Evolutionary conservation across 53 echinoderm and acorn worm genomes (phyloP), one percentile per base, ranked within the genome.

Genomic region (Luidia sarsii): DNA sequence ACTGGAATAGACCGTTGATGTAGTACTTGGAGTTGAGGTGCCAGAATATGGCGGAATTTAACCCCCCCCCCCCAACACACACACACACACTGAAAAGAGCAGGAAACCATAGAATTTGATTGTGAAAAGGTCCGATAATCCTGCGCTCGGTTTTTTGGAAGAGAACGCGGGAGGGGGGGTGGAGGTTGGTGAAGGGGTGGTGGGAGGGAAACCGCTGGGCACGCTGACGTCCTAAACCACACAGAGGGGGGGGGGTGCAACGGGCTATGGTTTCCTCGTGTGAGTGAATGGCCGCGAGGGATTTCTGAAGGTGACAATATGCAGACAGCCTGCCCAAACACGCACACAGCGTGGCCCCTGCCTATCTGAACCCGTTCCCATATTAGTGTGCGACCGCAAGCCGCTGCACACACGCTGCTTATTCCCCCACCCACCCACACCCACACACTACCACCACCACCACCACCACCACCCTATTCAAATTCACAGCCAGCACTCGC

Each of bases 301-400:
- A 14, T 75, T 75, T 57, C 24, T 38, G 41, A 23, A 34, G 27
- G 33, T 56, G 72, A 72, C 72, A 72, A 43, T 77, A 33, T 43
- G 46, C 62, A 61, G 61, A 65, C 65, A 38, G 36, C 39, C 41
- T 41, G 41, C 11, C 41, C 35, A 36, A 65, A 65, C 65, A 18
- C 35, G 65, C 33, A 38, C 65, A 41, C 41, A n/a, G n/a, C 41
- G 41, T 41, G 41, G 6, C 11, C 11, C 6, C 41, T 11, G 41
- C 41, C 6, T n/a, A n/a, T 41, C 6, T 41, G 6, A 61, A 77
- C 77, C 77, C 32, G 60, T 46, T 28, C 48, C 20, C 29, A 33
- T 50, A 69, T 59, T n/a, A n/a, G n/a, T 36, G 60, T 39, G 59
- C 61, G 77, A 77, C 77, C 61, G 72, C 60, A 61, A 57, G 59